A percentile compares a stretch with the other conserved stretches of the same genome.
phyloP scores from a whole-genome alignment of 2,888 invertebrate species.

The Arge pagana region DNA sequence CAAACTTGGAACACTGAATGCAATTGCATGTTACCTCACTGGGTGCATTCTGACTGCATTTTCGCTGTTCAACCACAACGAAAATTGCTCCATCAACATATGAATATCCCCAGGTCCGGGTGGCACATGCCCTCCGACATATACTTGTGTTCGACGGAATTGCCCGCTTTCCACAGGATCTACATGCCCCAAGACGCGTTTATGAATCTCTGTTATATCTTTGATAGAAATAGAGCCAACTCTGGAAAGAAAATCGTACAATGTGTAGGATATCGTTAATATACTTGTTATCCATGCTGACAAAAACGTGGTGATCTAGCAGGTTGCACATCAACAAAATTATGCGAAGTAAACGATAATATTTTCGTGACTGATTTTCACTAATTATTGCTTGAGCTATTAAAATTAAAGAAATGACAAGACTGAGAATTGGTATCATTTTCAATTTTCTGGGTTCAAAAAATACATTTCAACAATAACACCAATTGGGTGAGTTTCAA shows the following conservation, averaged over 20 bases:
- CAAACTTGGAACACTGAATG: background rate
- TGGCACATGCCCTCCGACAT: conserved; percentile 93
- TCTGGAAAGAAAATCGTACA: conserved; percentile 54
- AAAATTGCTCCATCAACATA: conserved; percentile 82
- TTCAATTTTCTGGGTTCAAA: too few species aligned
- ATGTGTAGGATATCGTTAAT: too few species aligned
- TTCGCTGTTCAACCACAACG: conserved; percentile 92
- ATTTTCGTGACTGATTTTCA: too few species aligned
- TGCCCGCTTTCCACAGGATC: conserved; percentile 91
- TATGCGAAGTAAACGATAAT: too few species aligned
- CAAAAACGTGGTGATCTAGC: too few species aligned
- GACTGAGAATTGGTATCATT: too few species aligned
- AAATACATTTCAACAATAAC: too few species aligned
- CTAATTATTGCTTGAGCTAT: too few species aligned
- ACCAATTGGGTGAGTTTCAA: too few species aligned
- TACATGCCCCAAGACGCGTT: conserved; percentile 90
- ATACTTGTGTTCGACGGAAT: conserved; percentile 88
- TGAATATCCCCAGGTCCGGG: conserved; percentile 84
- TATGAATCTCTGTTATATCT: conserved; percentile 91
- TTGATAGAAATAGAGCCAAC: conserved; percentile 78
- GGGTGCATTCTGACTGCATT: conserved; percentile 86
- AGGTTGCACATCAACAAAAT: too few species aligned
- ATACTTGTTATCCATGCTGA: background rate
- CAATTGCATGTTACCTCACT: conserved; percentile 65
- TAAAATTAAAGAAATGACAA: too few species aligned